A percentile compares a stretch with the other conserved stretches of the same genome.
Conservation (phyloP, 2,113 vertebrate genomes). For the Zootoca vivipara region DNA sequence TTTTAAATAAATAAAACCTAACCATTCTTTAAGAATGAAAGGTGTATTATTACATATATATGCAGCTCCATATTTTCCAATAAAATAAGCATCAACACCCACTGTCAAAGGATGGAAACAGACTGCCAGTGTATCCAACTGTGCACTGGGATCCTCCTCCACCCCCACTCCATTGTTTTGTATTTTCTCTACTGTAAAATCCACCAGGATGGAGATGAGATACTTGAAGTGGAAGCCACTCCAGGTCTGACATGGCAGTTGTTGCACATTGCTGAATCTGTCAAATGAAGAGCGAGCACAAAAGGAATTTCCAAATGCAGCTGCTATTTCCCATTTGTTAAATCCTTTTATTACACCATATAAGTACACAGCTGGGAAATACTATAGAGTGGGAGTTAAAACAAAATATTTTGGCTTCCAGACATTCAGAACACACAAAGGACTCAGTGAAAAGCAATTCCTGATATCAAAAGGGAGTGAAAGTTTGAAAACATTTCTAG, state of each 20-base stretch:
- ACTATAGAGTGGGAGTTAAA: slow-evolving; percentile 79
- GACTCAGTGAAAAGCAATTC: slow-evolving; percentile 74
- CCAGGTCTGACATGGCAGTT: slow-evolving; percentile 76
- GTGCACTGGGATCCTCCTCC: slow-evolving; percentile 16
- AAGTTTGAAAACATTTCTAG: slow-evolving; percentile 80
- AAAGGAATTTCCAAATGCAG: slow-evolving; percentile 81
- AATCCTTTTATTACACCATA: slow-evolving; percentile 78
- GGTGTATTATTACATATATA: no score
- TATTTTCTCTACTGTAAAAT: slow-evolving; percentile 51
- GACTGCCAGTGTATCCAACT: slow-evolving; percentile 3
- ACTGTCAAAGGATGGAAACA: slow-evolving; percentile 35
- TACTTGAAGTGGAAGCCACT: slow-evolving; percentile 67
- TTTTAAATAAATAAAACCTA: background rate
- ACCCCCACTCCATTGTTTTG: slow-evolving; percentile 27
- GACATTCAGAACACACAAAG: slow-evolving; percentile 78
- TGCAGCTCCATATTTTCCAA: background rate
- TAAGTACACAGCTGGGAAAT: slow-evolving; percentile 82
- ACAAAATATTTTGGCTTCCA: slow-evolving; percentile 84
- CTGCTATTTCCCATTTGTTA: slow-evolving; percentile 82
- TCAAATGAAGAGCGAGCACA: slow-evolving; percentile 75
- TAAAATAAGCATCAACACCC: slow-evolving; percentile 24
- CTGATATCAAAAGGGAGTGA: slow-evolving; percentile 75
- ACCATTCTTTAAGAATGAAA: background rate
- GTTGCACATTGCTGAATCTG: slow-evolving; percentile 77
- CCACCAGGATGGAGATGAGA: slow-evolving; percentile 61